phyloP scores from a whole-genome alignment of 2,797 vertebrate genomes.

The Cryptoblepharus egeriae region DNA sequence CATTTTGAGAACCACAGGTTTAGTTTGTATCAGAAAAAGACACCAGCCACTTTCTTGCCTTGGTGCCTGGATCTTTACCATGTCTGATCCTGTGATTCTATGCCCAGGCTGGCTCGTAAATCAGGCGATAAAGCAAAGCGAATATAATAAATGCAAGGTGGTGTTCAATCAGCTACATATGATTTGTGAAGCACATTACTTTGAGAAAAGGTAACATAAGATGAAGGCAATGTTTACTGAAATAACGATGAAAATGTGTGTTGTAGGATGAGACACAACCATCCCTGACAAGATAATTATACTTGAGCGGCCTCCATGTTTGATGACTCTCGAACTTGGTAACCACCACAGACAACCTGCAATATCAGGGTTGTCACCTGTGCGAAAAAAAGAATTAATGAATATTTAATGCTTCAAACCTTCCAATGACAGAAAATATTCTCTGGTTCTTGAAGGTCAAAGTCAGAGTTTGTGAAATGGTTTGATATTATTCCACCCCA shows the following conservation, averaged over 20 bases:
- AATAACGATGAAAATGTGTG: not conserved
- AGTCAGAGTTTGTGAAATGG: constrained; percentile 49
- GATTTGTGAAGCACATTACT: constrained; percentile 13
- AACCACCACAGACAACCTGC: constrained; percentile 61
- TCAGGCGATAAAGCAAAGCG: not conserved
- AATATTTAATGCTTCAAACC: constrained; percentile 59
- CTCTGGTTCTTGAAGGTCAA: constrained; percentile 56
- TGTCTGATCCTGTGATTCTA: not conserved
- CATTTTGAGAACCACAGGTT: no score
- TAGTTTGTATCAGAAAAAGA: not conserved
- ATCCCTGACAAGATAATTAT: constrained; percentile 48
- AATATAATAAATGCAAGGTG: constrained; percentile 1
- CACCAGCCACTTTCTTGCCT: not conserved
- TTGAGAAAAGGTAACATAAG: constrained; percentile 30
- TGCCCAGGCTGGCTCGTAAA: not conserved
- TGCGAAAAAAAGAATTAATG: constrained; percentile 46
- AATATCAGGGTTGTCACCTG: constrained; percentile 55
- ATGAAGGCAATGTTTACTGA: constrained; percentile 15
- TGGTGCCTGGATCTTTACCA: not conserved
- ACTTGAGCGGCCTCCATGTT: constrained; percentile 5
- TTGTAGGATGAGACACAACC: constrained; percentile 33
- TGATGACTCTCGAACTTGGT: constrained; percentile 57
- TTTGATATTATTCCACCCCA: constrained; percentile 50
- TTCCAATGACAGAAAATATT: constrained; percentile 55
- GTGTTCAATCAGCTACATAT: not conserved